These are phyloP conservation scores for Xyliphius kryptos DNA, from an alignment of 2,113 vertebrate species.

Conservation along the genomic window DNA sequence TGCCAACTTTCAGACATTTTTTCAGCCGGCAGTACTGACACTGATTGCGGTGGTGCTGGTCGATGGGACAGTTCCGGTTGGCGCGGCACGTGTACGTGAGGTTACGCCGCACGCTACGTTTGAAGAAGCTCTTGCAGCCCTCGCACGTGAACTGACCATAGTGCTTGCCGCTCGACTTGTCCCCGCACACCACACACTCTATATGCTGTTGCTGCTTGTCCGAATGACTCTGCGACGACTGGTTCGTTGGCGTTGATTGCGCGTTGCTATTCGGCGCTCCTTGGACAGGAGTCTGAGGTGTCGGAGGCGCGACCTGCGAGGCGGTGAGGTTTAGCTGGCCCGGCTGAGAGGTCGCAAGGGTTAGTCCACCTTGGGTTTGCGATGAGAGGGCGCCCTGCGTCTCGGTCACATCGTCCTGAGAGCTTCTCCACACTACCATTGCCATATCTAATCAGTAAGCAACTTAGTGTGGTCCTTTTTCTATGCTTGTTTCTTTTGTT, in stretches of 20 bases:
- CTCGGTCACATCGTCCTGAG: slow-evolving; percentile 99
- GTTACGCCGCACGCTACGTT: slow-evolving; percentile 91
- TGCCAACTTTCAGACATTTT: slow-evolving; percentile 98
- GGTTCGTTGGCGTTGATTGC: slow-evolving; percentile 85
- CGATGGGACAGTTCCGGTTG: slow-evolving; percentile 97
- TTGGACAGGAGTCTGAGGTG: slow-evolving; percentile 92
- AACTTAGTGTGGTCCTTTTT: slow-evolving; percentile 82
- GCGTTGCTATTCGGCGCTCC: slow-evolving; percentile 86
- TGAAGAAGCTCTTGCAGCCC: slow-evolving; percentile 98
- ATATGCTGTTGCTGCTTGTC: slow-evolving; percentile 94
- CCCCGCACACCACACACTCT: no score
- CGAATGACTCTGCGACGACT: slow-evolving; percentile 78
- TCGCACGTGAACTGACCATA: no score
- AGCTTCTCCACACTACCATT: slow-evolving; percentile 99
- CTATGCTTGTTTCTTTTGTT: slow-evolving; percentile 45
- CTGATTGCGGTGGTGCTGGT: slow-evolving; percentile 98
- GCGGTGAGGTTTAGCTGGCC: slow-evolving; percentile 68
- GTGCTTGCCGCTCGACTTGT: no score
- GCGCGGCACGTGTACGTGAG: slow-evolving; percentile 95
- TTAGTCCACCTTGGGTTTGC: slow-evolving; percentile 90
- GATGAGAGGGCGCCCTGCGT: slow-evolving; percentile 94
- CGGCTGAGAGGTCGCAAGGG: slow-evolving; percentile 64
- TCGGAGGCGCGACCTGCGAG: slow-evolving; percentile 82
- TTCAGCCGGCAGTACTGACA: no score
- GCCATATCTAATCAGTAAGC: slow-evolving; percentile 98